Evolutionary conservation across 2,113 vertebrate genomes (phyloP).

Genomic region (Corythaeola cristata): DNA sequence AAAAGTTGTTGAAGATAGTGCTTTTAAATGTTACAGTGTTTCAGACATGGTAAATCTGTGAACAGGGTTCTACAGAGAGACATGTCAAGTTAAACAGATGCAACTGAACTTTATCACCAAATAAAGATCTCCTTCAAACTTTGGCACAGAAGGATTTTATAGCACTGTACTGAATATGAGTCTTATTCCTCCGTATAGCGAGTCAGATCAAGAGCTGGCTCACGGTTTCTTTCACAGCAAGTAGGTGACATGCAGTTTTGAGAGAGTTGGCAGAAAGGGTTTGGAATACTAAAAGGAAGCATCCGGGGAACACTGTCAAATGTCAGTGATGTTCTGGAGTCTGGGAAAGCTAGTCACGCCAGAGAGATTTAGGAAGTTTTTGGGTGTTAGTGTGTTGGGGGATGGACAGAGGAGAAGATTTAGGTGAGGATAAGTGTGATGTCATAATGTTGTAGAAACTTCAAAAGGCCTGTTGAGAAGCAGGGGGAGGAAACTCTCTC

Average conservation of each 20-base stretch:
- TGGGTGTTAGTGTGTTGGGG: neutral
- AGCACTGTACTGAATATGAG: neutral
- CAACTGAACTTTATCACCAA: neutral
- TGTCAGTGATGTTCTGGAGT: neutral
- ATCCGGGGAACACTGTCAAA: neutral
- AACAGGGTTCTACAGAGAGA: neutral
- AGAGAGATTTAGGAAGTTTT: neutral
- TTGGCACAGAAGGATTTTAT: neutral
- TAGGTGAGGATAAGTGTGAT: neutral
- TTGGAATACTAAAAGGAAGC: neutral
- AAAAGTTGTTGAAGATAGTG: neutral
- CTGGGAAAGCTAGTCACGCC: neutral
- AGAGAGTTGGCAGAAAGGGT: neutral
- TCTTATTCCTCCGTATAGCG: neutral
- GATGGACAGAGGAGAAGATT: neutral
- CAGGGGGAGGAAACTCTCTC: neutral
- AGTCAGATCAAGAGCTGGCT: neutral
- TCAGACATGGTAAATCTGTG: neutral
- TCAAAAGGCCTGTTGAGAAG: neutral
- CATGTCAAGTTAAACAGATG: neutral
- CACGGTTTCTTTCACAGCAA: neutral
- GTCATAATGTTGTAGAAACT: neutral
- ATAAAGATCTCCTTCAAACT: neutral
- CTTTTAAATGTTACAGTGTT: neutral
- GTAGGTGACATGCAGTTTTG: neutral